Evolutionary conservation across 2,113 vertebrate genomes (phyloP).

Genomic region (Ascaphus truei): DNA sequence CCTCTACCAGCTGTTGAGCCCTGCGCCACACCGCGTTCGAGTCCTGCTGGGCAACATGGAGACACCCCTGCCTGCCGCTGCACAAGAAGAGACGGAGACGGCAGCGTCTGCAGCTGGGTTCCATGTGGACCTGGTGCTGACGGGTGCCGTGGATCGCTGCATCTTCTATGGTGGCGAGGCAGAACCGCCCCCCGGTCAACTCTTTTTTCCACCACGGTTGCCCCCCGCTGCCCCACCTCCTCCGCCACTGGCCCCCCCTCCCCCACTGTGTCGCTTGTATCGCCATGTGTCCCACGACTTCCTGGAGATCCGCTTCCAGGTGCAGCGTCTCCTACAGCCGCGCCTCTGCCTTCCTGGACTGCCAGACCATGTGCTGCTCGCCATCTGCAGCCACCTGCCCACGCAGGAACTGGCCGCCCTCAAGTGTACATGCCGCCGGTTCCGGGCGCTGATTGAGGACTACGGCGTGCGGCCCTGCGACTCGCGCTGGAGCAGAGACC

Average conservation of each 20-base stretch:
- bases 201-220: slow-evolving; percentile 74
- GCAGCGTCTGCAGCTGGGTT: slow-evolving; percentile 75
- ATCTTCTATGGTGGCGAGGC: slow-evolving; percentile 88
- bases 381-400: slow-evolving; percentile 88
- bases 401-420: slow-evolving; percentile 85
- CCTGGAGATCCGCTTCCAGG: slow-evolving; percentile 93
- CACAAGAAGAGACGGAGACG: slow-evolving; percentile 47
- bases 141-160: slow-evolving; percentile 88
- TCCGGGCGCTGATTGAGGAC: slow-evolving; percentile 84
- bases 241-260: slow-evolving; percentile 68
- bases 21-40: slow-evolving; percentile 60
- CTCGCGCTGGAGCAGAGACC: slow-evolving; percentile 89
- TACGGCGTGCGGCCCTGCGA: slow-evolving; percentile 85
- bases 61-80: slow-evolving; percentile 60
- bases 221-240: slow-evolving; percentile 68
- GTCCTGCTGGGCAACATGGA: background rate
- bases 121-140: slow-evolving; percentile 93
- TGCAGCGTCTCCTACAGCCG: slow-evolving; percentile 88
- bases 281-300: slow-evolving; percentile 93
- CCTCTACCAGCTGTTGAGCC: slow-evolving; percentile 88
- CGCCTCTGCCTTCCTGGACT: slow-evolving; percentile 90
- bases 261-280: slow-evolving; percentile 86
- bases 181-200: slow-evolving; percentile 83
- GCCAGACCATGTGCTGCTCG: slow-evolving; percentile 91
- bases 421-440: slow-evolving; percentile 91